Conservation (phyloP, 2,888 invertebrate species). For the Leucoma salicis region DNA sequence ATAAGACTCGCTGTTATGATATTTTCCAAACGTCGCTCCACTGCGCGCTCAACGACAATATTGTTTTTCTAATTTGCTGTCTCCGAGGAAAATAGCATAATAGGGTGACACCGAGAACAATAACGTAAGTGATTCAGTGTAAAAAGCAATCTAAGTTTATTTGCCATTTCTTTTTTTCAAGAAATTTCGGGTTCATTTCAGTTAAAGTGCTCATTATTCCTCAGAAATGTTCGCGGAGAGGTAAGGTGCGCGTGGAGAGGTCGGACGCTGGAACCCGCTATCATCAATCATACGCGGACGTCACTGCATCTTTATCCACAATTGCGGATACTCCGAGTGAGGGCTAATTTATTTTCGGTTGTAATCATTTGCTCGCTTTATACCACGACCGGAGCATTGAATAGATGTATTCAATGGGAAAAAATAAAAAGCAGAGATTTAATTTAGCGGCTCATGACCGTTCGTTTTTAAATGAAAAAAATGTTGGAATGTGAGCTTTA, state of each 20-base stretch:
- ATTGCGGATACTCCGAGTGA: conserved; percentile 19
- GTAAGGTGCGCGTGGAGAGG: not conserved
- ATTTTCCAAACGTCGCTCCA: conserved; percentile 21
- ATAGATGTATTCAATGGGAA: conserved; percentile 26
- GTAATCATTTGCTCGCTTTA: conserved; percentile 26
- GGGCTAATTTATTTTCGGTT: conserved; percentile 27
- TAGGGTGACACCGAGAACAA: conserved; percentile 21
- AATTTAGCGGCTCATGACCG: conserved; percentile 18
- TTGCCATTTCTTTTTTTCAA: conserved; percentile 9
- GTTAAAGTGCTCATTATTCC: conserved; percentile 6
- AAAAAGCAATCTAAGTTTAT: conserved; percentile 22
- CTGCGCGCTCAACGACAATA: conserved; percentile 1
- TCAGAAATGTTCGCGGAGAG: conserved; percentile 4
- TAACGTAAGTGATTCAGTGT: conserved; percentile 22
- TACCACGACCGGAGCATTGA: conserved; percentile 15
- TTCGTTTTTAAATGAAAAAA: conserved; percentile 19
- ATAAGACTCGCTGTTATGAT: conserved; percentile 32
- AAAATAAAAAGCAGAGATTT: conserved; percentile 30
- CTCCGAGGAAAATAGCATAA: conserved; percentile 20
- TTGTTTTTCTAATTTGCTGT: conserved; percentile 26
- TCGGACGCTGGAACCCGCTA: conserved; percentile 2
- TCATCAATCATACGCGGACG: conserved; percentile 43
- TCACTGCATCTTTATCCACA: conserved; percentile 30
- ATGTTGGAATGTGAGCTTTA: conserved; percentile 25
- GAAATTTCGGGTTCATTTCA: conserved; percentile 14